Conservation (phyloP, 2,888 invertebrate genomes). For the Autographa pulchrina region DNA sequence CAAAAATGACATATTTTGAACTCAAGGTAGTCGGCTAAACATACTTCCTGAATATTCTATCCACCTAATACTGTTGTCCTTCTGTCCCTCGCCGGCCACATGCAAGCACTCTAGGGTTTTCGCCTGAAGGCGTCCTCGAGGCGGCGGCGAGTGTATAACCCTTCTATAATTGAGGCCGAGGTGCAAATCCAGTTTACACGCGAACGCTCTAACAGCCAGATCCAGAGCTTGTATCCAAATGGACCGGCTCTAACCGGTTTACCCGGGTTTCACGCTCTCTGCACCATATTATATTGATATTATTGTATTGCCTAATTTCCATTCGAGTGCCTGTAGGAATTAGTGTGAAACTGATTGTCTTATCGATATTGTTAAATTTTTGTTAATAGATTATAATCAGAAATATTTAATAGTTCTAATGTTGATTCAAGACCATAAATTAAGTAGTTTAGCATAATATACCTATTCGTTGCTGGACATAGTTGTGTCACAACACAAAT, state of each 20-base stretch:
- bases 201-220: conserved; percentile 48
- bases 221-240: conserved; percentile 30
- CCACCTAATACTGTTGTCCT: conserved; percentile 10
- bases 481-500: too few species aligned
- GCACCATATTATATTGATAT: not conserved
- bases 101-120: not conserved
- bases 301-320: not conserved
- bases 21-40: too few species aligned
- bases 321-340: not conserved
- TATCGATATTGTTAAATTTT: too few species aligned
- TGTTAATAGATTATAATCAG: too few species aligned
- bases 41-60: too few species aligned
- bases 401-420: too few species aligned
- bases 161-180: conserved; percentile 57
- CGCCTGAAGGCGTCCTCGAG: conserved; percentile 24
- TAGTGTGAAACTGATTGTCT: too few species aligned
- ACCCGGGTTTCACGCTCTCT: not conserved
- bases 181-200: conserved; percentile 58
- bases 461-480: too few species aligned
- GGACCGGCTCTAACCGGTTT: conserved; percentile 12
- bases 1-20: too few species aligned
- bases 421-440: too few species aligned
- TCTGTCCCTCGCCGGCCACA: conserved; percentile 10
- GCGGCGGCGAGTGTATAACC: conserved; percentile 36
- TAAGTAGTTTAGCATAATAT: too few species aligned